Percentiles rank a stretch among this genome's conserved stretches.
phyloP scores from a whole-genome alignment of 2,797 vertebrate species.

The Enteromius trimaculatus region DNA sequence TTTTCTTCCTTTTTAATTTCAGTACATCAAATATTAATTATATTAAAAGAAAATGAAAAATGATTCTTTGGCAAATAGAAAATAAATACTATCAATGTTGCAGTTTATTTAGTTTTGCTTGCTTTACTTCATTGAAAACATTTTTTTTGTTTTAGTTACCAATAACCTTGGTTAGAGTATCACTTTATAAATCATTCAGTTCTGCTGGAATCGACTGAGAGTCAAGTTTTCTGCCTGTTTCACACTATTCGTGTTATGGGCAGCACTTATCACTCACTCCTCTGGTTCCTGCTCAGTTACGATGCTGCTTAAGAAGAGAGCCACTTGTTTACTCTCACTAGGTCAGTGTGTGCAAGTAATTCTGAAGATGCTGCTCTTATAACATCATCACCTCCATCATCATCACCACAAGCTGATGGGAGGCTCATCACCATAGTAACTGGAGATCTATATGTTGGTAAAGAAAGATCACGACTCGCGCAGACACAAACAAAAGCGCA shows the following conservation, averaged over 20 bases:
- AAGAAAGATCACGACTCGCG: slow-evolving; percentile 20
- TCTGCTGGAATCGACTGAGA: neutral
- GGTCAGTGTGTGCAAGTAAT: neutral
- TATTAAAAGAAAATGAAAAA: neutral
- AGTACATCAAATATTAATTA: neutral
- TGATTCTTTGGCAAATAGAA: neutral
- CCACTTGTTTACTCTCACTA: neutral
- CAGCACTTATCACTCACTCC: neutral
- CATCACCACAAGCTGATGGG: slow-evolving; percentile 25
- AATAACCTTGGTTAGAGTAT: neutral
- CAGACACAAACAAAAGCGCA: slow-evolving; percentile 10
- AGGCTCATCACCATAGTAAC: slow-evolving; percentile 37
- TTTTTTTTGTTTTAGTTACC: neutral
- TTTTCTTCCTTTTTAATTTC: neutral
- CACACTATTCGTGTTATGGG: neutral
- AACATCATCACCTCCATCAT: slow-evolving; percentile 5
- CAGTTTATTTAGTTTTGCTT: neutral
- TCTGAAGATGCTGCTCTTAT: neutral
- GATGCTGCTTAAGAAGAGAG: neutral
- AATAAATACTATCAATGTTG: neutral
- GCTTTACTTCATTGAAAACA: neutral
- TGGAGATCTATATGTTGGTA: slow-evolving; percentile 35
- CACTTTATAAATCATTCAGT: neutral
- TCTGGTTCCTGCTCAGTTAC: neutral
- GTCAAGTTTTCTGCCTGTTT: neutral